A percentile compares a stretch with the other conserved stretches of the same genome.
phyloP scores from a whole-genome alignment of 2,797 vertebrate genomes.

The Megalops cyprinoides region DNA sequence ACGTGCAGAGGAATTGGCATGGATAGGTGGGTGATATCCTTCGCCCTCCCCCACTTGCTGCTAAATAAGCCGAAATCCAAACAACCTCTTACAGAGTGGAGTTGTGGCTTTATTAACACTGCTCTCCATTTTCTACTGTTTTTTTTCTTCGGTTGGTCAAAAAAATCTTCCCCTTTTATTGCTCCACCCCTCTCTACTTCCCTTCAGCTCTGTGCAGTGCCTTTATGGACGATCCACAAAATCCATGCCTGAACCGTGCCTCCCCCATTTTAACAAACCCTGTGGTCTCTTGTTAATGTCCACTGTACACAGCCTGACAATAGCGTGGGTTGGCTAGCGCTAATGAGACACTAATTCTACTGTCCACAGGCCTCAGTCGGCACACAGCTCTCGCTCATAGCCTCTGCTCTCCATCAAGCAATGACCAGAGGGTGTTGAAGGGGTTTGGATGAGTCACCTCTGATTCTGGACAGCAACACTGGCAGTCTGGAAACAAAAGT shows the following conservation, averaged over 20 bases:
- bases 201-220: conserved; percentile 11
- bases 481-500: neutral
- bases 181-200: neutral
- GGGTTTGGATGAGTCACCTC: neutral
- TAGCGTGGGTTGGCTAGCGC: neutral
- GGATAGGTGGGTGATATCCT: too few species aligned
- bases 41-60: neutral
- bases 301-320: neutral
- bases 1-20: too few species aligned
- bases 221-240: neutral
- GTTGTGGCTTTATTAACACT: neutral
- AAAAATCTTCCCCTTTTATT: too few species aligned
- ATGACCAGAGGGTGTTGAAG: neutral
- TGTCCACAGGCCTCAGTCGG: neutral
- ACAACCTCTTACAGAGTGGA: neutral
- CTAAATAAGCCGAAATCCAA: neutral
- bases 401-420: neutral
- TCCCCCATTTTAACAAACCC: conserved; percentile 9
- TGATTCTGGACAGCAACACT: neutral
- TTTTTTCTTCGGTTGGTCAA: neutral
- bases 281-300: neutral
- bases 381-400: neutral
- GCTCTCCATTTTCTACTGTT: neutral
- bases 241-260: neutral
- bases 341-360: conserved; percentile 31